phyloP scores from a whole-genome alignment of 2,113 vertebrate genomes.

The Albula glossodonta region DNA sequence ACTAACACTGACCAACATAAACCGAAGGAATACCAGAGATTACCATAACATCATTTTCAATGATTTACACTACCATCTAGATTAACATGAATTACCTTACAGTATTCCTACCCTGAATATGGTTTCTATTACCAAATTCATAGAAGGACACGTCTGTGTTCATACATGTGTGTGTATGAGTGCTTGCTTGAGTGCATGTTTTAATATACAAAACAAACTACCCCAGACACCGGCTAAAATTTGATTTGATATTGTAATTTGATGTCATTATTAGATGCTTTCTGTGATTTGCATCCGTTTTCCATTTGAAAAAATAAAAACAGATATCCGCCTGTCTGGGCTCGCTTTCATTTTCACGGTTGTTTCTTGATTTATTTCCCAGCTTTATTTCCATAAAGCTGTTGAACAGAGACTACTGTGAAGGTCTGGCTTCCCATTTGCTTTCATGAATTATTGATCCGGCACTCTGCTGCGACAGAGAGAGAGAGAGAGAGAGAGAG shows the following conservation, averaged over 20 bases:
- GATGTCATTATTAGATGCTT: background rate
- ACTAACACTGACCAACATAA: background rate
- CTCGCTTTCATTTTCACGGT: constrained; percentile 12
- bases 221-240: background rate
- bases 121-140: background rate
- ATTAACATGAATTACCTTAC: background rate
- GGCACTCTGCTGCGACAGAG: background rate
- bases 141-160: background rate
- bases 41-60: background rate
- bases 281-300: background rate
- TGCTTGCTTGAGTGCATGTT: background rate
- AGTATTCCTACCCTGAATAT: no score
- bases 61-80: background rate
- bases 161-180: background rate
- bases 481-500: constrained; percentile 10
- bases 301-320: background rate
- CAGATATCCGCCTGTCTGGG: background rate
- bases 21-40: background rate
- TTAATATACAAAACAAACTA: background rate
- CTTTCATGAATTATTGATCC: constrained; percentile 52
- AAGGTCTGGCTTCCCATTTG: constrained; percentile 45
- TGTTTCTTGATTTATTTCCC: constrained; percentile 17
- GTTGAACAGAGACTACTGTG: constrained; percentile 17
- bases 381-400: constrained; percentile 15
- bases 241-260: background rate